Percentiles rank a stretch among this genome's conserved stretches.
phyloP scores from a whole-genome alignment of 2,113 vertebrate species.

The Sisor rabdophorus region DNA sequence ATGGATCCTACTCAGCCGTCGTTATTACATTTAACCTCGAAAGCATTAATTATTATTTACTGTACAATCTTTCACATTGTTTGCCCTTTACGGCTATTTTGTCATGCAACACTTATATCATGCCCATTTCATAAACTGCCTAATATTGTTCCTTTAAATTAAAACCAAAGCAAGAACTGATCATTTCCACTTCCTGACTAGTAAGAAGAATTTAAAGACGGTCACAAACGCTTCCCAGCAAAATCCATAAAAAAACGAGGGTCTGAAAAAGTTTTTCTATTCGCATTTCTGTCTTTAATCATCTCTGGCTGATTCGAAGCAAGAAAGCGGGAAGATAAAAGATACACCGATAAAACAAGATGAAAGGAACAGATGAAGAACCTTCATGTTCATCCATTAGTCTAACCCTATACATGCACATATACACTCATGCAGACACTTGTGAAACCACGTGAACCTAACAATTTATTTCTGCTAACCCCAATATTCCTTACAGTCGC shows the following conservation, averaged over 20 bases:
- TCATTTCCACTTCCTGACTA: not conserved
- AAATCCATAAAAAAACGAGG: not conserved
- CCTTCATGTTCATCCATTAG: slow-evolving; percentile 4
- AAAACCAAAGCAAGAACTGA: not conserved
- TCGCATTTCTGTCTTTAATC: slow-evolving; percentile 3
- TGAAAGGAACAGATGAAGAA: not conserved
- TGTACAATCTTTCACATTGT: not conserved
- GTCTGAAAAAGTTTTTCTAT: not conserved
- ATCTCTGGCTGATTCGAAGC: not conserved
- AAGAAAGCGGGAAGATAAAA: not conserved
- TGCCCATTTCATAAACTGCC: not conserved
- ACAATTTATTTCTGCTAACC: not conserved
- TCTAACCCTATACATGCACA: not conserved
- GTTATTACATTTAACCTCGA: not conserved
- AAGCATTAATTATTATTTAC: not conserved
- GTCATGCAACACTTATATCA: not conserved
- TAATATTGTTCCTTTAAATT: not conserved
- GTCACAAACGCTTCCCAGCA: not conserved
- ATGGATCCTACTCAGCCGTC: no score
- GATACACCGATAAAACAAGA: slow-evolving; percentile 5
- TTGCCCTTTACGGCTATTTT: not conserved
- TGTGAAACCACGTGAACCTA: not conserved
- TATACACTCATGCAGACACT: slow-evolving; percentile 3
- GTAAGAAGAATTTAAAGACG: not conserved
- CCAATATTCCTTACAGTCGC: not conserved